Conservation (phyloP, 2,888 invertebrate species). For the Stegana nigrithorax region DNA sequence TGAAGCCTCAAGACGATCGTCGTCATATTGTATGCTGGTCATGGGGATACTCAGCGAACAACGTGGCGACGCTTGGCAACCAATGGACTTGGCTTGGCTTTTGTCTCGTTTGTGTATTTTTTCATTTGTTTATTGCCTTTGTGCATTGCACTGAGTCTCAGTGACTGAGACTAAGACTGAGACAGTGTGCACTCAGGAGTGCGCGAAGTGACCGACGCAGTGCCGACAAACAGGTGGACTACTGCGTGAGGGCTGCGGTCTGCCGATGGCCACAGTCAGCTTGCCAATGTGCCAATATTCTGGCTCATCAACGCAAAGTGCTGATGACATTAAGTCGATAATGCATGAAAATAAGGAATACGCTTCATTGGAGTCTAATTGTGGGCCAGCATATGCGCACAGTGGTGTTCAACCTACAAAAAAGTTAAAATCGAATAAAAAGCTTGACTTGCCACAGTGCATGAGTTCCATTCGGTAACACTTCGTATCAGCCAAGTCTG, state of each 20-base stretch:
- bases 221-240: no score
- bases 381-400: slow-evolving; percentile 42
- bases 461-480: no score
- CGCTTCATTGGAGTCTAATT: slow-evolving; percentile 61
- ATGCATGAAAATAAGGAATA: slow-evolving; percentile 59
- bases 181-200: no score
- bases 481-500: no score
- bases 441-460: no score
- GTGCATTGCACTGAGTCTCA: slow-evolving; percentile 34
- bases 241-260: not conserved
- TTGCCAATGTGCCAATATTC: not conserved
- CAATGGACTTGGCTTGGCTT: slow-evolving; percentile 47
- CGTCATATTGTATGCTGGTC: no score
- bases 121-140: slow-evolving; percentile 51
- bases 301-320: slow-evolving; percentile 38
- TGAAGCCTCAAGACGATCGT: not conserved
- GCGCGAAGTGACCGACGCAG: no score
- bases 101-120: slow-evolving; percentile 37
- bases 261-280: no score
- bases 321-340: slow-evolving; percentile 57
- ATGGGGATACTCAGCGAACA: not conserved
- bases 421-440: no score
- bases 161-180: slow-evolving; percentile 25
- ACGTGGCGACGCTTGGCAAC: slow-evolving; percentile 3
- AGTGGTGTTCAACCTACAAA: slow-evolving; percentile 33